Conservation (phyloP, 1,140 invertebrate genomes). For the Drosophila yakuba region DNA sequence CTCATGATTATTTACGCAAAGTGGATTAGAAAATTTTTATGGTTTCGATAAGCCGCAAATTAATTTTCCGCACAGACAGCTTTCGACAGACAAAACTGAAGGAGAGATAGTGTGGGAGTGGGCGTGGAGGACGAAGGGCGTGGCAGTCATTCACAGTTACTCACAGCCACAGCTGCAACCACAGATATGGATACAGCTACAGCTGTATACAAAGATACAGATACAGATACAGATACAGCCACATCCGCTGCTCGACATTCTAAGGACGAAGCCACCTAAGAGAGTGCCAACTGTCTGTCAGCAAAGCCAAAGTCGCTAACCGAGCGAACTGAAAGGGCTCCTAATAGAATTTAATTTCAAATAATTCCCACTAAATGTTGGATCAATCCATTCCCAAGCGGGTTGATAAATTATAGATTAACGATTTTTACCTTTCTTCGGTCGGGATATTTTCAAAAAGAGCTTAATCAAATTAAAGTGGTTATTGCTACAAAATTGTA, state of each 20-base stretch:
- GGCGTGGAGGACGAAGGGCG: background rate
- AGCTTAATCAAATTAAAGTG: background rate
- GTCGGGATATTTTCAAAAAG: background rate
- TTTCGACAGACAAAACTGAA: background rate
- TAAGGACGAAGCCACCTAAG: conserved; percentile 5
- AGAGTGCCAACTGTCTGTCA: background rate
- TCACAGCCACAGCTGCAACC: background rate
- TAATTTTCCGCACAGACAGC: conserved; percentile 50
- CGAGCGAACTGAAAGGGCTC: background rate
- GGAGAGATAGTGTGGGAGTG: background rate
- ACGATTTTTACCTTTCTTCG: background rate
- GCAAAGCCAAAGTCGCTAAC: conserved; percentile 7
- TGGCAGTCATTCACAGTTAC: conserved; percentile 7
- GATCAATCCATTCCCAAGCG: background rate
- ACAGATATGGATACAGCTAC: too few species aligned
- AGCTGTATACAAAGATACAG: background rate
- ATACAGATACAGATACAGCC: background rate
- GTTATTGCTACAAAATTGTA: too few species aligned
- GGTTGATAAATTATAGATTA: background rate
- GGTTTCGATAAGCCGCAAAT: conserved; percentile 63
- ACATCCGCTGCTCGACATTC: background rate
- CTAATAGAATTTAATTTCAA: conserved; percentile 14
- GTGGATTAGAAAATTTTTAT: conserved; percentile 62
- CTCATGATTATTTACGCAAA: conserved; percentile 63
- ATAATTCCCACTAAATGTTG: conserved; percentile 7